A percentile compares a stretch with the other conserved stretches of the same genome.
Conservation (phyloP, 1,140 invertebrate genomes). For the Heliconius eleuchia region DNA sequence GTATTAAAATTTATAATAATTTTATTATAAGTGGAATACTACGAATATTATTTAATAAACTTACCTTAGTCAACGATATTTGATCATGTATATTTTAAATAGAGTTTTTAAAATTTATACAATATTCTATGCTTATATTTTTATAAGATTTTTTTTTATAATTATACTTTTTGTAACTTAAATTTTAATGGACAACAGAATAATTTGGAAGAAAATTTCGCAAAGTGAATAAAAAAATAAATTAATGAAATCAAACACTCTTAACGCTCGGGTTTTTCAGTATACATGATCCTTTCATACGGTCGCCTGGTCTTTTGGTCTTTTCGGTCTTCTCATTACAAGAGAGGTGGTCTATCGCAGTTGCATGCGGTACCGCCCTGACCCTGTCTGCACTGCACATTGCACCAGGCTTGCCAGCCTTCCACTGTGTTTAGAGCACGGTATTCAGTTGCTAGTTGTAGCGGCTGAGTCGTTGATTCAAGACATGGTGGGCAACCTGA, state of each 20-base stretch:
- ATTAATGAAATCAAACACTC: too few species aligned
- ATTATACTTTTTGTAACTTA: not conserved
- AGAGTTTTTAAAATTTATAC: not conserved
- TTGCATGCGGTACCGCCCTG: slow-evolving; percentile 82
- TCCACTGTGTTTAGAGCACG: slow-evolving; percentile 52
- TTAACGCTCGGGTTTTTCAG: not conserved
- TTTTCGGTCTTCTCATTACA: slow-evolving; percentile 43
- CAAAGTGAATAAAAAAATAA: not conserved
- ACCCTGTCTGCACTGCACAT: slow-evolving; percentile 76
- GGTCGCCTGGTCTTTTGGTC: slow-evolving; percentile 20
- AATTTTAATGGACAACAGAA: not conserved
- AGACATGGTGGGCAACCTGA: slow-evolving; percentile 62
- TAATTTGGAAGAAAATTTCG: not conserved
- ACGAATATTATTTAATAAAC: slow-evolving; percentile 18
- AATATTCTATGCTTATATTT: not conserved
- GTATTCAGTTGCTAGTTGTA: not conserved
- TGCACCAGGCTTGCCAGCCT: slow-evolving; percentile 81
- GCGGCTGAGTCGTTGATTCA: slow-evolving; percentile 8
- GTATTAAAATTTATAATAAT: slow-evolving; percentile 20
- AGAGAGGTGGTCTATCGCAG: slow-evolving; percentile 79
- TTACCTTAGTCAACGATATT: slow-evolving; percentile 42
- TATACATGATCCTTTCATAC: not conserved
- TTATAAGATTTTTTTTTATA: not conserved
- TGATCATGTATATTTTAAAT: slow-evolving; percentile 38
- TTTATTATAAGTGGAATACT: slow-evolving; percentile 37